Percentiles rank a stretch among this genome's conserved stretches.
Evolutionary conservation across 2,888 invertebrate species (phyloP).

Genomic region (Anoncus sp.): DNA sequence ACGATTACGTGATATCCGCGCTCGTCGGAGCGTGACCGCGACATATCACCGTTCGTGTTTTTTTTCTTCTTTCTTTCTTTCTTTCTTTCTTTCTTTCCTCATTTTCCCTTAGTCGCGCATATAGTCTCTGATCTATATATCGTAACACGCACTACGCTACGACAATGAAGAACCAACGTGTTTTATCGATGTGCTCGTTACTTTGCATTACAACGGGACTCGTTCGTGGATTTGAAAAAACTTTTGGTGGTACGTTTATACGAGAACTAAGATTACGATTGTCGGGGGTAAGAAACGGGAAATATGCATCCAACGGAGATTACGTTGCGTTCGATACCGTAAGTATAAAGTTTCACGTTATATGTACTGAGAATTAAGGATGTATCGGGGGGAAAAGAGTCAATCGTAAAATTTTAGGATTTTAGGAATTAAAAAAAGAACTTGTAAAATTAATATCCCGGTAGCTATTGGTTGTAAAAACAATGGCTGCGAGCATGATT

Average conservation of each 20-base stretch:
- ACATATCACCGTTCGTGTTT: slow-evolving; percentile 21
- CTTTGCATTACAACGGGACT: slow-evolving; percentile 21
- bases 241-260: slow-evolving; percentile 22
- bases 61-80: slow-evolving; percentile 18
- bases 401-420: no score
- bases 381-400: no score
- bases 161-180: slow-evolving; percentile 46
- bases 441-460: no score
- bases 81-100: slow-evolving; percentile 23
- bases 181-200: slow-evolving; percentile 26
- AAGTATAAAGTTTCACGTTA: slow-evolving; percentile 14
- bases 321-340: slow-evolving; percentile 49
- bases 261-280: slow-evolving; percentile 30
- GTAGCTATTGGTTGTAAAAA: no score
- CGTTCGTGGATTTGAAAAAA: slow-evolving; percentile 5
- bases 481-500: no score
- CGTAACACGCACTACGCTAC: slow-evolving; percentile 9
- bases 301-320: slow-evolving; percentile 17
- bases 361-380: no score
- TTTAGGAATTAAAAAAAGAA: no score
- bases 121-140: slow-evolving; percentile 21
- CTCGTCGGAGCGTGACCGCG: slow-evolving; percentile 47
- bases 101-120: slow-evolving; percentile 21
- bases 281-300: slow-evolving; percentile 21
- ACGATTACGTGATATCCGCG: slow-evolving; percentile 54